These are phyloP conservation scores for Illadopsis cleaveri DNA, from an alignment of 2,113 vertebrate species.

Conservation along the genomic window DNA sequence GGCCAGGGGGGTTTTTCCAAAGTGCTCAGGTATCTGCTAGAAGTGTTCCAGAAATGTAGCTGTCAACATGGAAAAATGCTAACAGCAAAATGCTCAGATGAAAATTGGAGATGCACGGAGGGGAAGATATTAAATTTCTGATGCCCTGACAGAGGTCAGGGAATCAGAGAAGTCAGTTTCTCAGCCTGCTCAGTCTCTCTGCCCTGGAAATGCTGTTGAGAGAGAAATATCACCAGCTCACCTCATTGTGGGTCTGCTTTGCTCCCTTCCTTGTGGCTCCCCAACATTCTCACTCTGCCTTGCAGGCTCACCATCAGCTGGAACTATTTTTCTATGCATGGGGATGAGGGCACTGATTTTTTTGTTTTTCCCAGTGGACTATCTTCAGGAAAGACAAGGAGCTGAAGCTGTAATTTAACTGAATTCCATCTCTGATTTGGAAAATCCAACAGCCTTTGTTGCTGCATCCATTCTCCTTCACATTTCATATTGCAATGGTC, in stretches of 20 bases:
- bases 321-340: background rate
- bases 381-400: background rate
- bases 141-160: background rate
- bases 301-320: background rate
- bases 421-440: background rate
- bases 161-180: background rate
- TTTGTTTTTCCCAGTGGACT: background rate
- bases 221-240: background rate
- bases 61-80: conserved; percentile 61
- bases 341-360: background rate
- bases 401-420: background rate
- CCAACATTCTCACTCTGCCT: background rate
- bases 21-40: background rate
- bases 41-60: background rate
- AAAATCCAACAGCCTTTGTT: background rate
- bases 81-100: conserved; percentile 24
- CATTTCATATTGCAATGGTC: background rate
- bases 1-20: conserved; percentile 59
- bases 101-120: background rate
- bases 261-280: background rate
- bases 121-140: conserved; percentile 15
- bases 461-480: background rate
- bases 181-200: background rate
- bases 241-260: background rate
- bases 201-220: background rate